phyloP scores from a whole-genome alignment of 2,888 invertebrate genomes.

The Dasypogon diadema region DNA sequence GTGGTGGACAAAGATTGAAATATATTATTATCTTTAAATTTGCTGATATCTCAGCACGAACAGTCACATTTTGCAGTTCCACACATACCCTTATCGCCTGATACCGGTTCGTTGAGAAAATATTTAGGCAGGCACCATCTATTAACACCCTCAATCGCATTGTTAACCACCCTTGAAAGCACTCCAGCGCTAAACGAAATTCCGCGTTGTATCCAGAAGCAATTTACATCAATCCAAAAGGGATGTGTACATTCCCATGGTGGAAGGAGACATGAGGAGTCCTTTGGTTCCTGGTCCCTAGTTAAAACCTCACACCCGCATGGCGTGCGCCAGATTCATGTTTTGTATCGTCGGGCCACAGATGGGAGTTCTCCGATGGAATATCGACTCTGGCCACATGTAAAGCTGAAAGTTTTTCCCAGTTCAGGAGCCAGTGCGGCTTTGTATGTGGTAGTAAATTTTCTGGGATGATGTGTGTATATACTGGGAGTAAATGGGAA shows the following conservation, averaged over 20 bases:
- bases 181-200: constrained; percentile 48
- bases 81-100: constrained; percentile 36
- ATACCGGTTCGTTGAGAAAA: constrained; percentile 47
- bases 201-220: constrained; percentile 50
- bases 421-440: not conserved
- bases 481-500: constrained; percentile 30
- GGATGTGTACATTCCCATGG: constrained; percentile 49
- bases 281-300: constrained; percentile 8
- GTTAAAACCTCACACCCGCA: not conserved
- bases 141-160: constrained; percentile 50
- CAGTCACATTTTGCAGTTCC: constrained; percentile 6
- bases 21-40: constrained; percentile 48
- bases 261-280: not conserved
- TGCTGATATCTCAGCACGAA: constrained; percentile 32
- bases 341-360: constrained; percentile 48
- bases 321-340: constrained; percentile 41
- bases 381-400: constrained; percentile 48
- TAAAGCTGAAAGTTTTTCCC: constrained; percentile 50
- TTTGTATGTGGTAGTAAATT: constrained; percentile 37
- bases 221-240: constrained; percentile 47
- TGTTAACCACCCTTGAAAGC: constrained; percentile 50
- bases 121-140: constrained; percentile 48
- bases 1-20: not conserved
- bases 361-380: constrained; percentile 34
- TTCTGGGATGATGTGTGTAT: constrained; percentile 32